Evolutionary conservation across 2,113 vertebrate species (phyloP).

Genomic region (Nicator chloris): DNA sequence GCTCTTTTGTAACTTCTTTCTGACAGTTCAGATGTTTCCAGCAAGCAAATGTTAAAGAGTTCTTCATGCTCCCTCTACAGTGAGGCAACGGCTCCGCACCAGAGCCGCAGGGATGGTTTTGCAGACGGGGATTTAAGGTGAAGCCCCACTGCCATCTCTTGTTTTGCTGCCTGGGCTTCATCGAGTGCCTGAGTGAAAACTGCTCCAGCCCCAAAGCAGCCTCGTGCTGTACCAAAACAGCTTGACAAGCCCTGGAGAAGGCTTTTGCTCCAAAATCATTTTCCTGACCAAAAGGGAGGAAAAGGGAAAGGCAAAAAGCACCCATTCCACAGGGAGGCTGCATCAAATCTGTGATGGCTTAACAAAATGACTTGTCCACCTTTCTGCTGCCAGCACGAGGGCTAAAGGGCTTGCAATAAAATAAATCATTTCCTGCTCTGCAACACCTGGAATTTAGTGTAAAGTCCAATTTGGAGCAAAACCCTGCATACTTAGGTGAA

Average conservation of each 20-base stretch:
- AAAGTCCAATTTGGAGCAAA: not conserved
- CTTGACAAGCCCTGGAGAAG: not conserved
- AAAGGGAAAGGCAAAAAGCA: not conserved
- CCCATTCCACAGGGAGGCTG: not conserved
- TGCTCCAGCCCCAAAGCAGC: not conserved
- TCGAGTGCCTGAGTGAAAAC: not conserved
- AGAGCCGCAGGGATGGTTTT: not conserved
- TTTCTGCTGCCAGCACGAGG: not conserved
- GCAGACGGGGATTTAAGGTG: not conserved
- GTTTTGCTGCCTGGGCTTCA: not conserved
- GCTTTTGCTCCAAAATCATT: not conserved
- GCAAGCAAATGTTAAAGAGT: constrained; percentile 76
- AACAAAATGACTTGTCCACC: rapidly evolving
- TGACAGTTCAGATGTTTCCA: constrained; percentile 65
- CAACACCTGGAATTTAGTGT: not conserved
- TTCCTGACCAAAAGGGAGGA: not conserved
- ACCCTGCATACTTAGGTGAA: rapidly evolving
- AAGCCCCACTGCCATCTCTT: not conserved
- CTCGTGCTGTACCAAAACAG: not conserved
- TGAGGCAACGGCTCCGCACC: constrained; percentile 62
- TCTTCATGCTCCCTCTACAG: constrained; percentile 68
- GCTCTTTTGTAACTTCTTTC: constrained; percentile 2
- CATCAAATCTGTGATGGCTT: not conserved
- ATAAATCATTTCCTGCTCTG: not conserved
- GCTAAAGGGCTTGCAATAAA: not conserved